Evolutionary conservation across 2,888 invertebrate species (phyloP), one percentile per base, ranked within the genome.

Genomic region (Thereva nobilitata): DNA sequence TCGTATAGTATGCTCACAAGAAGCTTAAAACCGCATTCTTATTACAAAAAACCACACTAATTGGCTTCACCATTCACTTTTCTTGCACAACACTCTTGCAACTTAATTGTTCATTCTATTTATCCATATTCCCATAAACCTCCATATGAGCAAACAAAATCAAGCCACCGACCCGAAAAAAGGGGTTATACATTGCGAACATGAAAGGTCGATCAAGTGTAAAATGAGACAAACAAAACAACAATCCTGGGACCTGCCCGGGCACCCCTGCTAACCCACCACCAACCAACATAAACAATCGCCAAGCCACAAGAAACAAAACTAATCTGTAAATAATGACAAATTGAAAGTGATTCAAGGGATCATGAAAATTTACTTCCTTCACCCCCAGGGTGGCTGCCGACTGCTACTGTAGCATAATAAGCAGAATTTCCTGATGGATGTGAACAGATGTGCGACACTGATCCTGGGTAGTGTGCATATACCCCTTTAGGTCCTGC

Each of bases 311-410:
- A 42, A 57, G 49, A 69, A 69, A 69, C 64, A 67, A 66, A 64
- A 49, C 54, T 70, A 70, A 70, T 70, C 70, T 65, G 66, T 68
- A 67, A 70, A 70, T 70, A 70, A 70, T 70, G 70, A 70, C 70
- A 70, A 70, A 70, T 70, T 68, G 67, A 44, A 37, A 64, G 8
- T 57, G 55, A 64, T 56, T 64, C 45, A 49, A 38, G 64, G 53
- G 63, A 54, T 54, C 34, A 54, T 41, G 12, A 50, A 50, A 49
- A 61, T n/a, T 5, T 50, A 40, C 38, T 61, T 61, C 61, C 50
- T 50, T 50, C 50, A 34, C 4, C 50, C 61, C 61, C 35, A 50
- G 61, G 61, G 61, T 50, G 5, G n/a, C 12, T 45, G 4, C 12
- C 12, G 45, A 44, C 7, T 10, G 61, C 37, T 37, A 47, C 35